Conservation (phyloP, 1,140 invertebrate genomes). For the Aphaenogaster rudis region DNA sequence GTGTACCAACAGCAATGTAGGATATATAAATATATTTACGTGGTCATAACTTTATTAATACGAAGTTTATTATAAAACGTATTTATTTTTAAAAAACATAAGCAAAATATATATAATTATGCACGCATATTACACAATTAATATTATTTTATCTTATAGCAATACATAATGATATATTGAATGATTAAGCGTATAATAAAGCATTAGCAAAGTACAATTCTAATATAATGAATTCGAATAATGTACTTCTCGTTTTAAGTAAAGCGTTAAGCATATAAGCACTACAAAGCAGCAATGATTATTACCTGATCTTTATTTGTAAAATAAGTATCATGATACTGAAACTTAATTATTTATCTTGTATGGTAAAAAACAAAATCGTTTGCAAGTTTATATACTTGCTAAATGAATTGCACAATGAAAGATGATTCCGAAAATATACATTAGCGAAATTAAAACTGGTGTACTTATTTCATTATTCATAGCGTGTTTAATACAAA, state of each 20-base stretch:
- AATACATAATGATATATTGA: neutral
- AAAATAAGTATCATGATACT: neutral
- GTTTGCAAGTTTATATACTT: neutral
- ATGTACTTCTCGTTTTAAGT: neutral
- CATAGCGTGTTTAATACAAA: neutral
- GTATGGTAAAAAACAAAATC: neutral
- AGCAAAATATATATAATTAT: neutral
- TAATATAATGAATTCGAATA: neutral
- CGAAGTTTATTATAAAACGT: neutral
- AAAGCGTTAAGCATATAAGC: neutral
- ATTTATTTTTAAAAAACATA: conserved; percentile 3
- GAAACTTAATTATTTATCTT: neutral
- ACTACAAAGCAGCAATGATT: conserved; percentile 4
- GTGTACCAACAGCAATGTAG: neutral
- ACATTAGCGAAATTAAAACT: neutral
- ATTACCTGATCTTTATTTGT: neutral
- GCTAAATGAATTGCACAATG: neutral
- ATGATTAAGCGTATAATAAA: conserved; percentile 10
- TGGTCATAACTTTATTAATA: neutral
- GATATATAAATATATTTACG: neutral
- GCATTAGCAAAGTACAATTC: neutral
- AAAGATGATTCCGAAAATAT: neutral
- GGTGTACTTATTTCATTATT: neutral
- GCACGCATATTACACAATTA: neutral
- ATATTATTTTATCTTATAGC: neutral